Conservation (phyloP, 1,140 invertebrate genomes). For the Tetraneura akinire region DNA sequence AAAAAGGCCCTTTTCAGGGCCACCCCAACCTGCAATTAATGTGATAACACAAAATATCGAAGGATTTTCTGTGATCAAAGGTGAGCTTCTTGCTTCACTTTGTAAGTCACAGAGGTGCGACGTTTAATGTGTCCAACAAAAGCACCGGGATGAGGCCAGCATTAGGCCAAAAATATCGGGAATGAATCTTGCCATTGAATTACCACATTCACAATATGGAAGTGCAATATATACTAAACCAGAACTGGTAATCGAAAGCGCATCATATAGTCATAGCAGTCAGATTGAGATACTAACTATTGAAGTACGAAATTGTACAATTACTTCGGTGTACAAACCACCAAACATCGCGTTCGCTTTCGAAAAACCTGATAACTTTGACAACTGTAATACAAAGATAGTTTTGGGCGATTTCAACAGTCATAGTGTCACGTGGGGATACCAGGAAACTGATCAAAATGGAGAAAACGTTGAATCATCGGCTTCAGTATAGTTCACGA, state of each 20-base stretch:
- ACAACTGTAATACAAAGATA: not conserved
- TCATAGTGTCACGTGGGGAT: conserved; percentile 27
- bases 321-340: not conserved
- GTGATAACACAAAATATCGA: not conserved
- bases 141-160: not conserved
- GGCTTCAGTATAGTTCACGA: conserved; percentile 55
- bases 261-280: not conserved
- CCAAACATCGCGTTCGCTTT: not conserved
- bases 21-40: too few species aligned
- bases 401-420: conserved; percentile 40
- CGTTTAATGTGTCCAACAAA: not conserved
- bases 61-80: not conserved
- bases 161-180: not conserved
- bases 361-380: not conserved
- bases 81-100: not conserved
- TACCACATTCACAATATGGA: not conserved
- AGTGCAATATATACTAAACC: not conserved
- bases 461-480: conserved; percentile 8
- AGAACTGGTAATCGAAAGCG: not conserved
- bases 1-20: too few species aligned
- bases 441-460: conserved; percentile 28
- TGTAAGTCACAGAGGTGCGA: not conserved
- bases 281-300: not conserved
- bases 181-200: not conserved
- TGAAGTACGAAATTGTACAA: not conserved